Base-by-base conservation (phyloP, 2,888 invertebrate species). In the Cephus pulcher region DNA sequence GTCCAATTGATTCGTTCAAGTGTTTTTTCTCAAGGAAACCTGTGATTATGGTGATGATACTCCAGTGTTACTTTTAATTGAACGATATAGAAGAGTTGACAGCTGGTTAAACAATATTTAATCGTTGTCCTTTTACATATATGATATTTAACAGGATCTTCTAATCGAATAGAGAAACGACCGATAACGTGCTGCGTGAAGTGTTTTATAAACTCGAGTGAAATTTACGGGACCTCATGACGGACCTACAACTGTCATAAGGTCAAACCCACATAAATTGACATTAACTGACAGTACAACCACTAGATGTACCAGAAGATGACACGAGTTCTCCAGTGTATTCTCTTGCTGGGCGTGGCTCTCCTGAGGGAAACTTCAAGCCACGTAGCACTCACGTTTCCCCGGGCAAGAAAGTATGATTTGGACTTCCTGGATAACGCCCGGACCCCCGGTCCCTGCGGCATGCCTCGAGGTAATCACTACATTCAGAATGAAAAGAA, bases 341-440 rank as follows among this genome's bases (percentile, higher is more conserved):
- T 76, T 11, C 32, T 83, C 76, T 76, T 86, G 76, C 79, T 84
- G 80, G 78, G 79, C 75, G 81, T 84, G 81, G 82, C 81, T 74
- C 75, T 80, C 76, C 81, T 86, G 80, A 82, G 78, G 74, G 76
- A 80, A 35, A 80, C 83, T 76, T 70, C 77, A 75, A 93, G 93
- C 75, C 98, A 98, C 92, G 97, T 98, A 69, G 95, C 97, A 12
- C 93, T 98, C 77, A 98, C 97, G 15, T 98, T 95, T 92, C 98
- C 98, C 78, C 97, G 96, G 1, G 98, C 98, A 0, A 94, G 98
- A 88, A 95, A 95, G 89, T 97, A 95, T 89, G 97, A 97, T 88
- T 93, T 98, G 92, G 98, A 98, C 92, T 98, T 98, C 92, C 93
- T 98, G 92, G 98, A 98, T 91, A 98, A 96, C 90, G 95, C 96